Conservation (phyloP, 2,888 invertebrate genomes). For the Lasioglossum morio region DNA sequence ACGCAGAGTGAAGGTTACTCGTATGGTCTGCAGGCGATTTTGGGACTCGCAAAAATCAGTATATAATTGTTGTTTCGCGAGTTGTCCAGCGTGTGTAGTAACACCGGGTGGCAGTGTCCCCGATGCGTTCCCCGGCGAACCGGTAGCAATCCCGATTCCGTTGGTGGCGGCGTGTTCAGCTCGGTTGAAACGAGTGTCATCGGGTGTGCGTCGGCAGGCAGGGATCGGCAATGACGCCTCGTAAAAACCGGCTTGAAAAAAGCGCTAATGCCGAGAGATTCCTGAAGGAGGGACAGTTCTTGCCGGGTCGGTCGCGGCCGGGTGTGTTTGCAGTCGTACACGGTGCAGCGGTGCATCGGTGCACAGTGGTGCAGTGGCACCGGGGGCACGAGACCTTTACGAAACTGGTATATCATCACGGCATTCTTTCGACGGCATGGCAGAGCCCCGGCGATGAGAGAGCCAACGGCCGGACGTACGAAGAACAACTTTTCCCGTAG, state of each 20-base stretch:
- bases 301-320: constrained; percentile 17
- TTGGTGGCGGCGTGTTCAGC: constrained; percentile 31
- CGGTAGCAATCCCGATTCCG: constrained; percentile 20
- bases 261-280: constrained; percentile 68
- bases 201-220: constrained; percentile 47
- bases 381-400: constrained; percentile 43
- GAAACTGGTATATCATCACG: constrained; percentile 69
- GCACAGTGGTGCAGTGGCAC: constrained; percentile 21
- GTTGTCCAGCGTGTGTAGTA: neutral
- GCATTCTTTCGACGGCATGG: constrained; percentile 65
- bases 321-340: neutral
- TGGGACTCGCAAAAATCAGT: neutral
- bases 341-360: neutral
- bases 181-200: constrained; percentile 67
- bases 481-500: neutral
- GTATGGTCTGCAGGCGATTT: neutral
- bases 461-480: neutral
- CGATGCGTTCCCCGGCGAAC: neutral
- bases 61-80: neutral
- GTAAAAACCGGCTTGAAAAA: constrained; percentile 66
- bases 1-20: no score
- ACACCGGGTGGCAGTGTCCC: neutral
- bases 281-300: constrained; percentile 56
- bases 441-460: constrained; percentile 34
- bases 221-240: constrained; percentile 52